These are phyloP conservation scores for Ctena decussata DNA, from an alignment of 2,888 invertebrate species.

Conservation along the genomic window DNA sequence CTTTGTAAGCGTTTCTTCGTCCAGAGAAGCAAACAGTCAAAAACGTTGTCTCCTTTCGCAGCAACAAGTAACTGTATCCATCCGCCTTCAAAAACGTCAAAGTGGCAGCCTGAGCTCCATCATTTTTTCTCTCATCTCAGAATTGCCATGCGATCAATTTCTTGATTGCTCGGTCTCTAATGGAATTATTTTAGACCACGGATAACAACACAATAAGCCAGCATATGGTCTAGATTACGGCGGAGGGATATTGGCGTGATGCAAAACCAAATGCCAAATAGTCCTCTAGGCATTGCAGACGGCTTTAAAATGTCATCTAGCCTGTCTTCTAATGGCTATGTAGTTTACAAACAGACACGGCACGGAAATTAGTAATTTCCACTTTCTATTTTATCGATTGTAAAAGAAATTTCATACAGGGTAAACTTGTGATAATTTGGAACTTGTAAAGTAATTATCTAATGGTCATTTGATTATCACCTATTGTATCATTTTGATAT, in stretches of 20 bases:
- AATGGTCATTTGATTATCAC: neutral
- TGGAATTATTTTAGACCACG: constrained; percentile 2
- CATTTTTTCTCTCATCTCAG: neutral
- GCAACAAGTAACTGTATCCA: no score
- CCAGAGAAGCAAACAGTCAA: no score
- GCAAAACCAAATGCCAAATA: constrained; percentile 6
- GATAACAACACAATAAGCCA: constrained; percentile 10
- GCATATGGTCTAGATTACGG: constrained; percentile 10
- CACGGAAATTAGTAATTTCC: constrained; percentile 14
- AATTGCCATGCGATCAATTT: neutral
- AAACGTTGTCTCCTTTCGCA: no score
- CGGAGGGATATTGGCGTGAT: constrained; percentile 2
- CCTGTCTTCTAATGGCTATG: neutral
- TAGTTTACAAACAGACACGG: constrained; percentile 3
- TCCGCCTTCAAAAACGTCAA: no score
- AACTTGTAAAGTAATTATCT: neutral
- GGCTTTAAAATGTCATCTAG: constrained; percentile 10
- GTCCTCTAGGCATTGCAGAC: constrained; percentile 7
- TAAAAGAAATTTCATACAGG: neutral
- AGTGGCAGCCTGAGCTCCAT: no score
- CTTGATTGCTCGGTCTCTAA: constrained; percentile 5
- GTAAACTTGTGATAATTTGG: neutral
- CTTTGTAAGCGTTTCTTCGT: no score
- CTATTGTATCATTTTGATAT: neutral
- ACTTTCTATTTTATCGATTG: neutral